These are phyloP conservation scores for Eutrigla gurnardus DNA, from an alignment of 2,797 vertebrate genomes.

Conservation along the genomic window DNA sequence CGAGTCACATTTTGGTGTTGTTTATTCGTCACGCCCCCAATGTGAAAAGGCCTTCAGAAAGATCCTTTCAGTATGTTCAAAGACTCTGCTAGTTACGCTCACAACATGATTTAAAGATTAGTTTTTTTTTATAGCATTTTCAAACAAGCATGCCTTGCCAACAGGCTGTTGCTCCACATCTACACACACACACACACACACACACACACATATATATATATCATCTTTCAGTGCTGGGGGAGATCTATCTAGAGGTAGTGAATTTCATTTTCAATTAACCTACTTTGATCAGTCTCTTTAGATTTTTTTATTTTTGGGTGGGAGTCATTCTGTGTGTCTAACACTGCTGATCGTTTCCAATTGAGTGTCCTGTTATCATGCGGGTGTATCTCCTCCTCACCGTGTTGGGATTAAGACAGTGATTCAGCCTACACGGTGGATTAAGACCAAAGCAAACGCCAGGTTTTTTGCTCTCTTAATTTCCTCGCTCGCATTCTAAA, in stretches of 20 bases:
- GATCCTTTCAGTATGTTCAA: conserved; percentile 50
- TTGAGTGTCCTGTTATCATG: conserved; percentile 64
- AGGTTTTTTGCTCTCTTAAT: conserved; percentile 47
- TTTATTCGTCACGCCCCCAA: background rate
- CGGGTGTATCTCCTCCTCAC: conserved; percentile 58
- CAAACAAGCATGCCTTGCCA: conserved; percentile 52
- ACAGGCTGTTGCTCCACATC: conserved; percentile 65
- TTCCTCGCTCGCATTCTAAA: conserved; percentile 40
- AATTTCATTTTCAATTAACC: conserved; percentile 76
- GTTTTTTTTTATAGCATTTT: conserved; percentile 51
- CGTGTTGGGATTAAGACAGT: conserved; percentile 59
- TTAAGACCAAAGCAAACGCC: conserved; percentile 57
- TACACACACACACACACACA: conserved; percentile 68
- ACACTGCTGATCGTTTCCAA: conserved; percentile 61
- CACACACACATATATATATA: conserved; percentile 69
- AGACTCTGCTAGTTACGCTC: conserved; percentile 60
- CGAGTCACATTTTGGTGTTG: background rate
- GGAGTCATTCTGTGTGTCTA: conserved; percentile 32
- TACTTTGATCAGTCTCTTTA: conserved; percentile 64
- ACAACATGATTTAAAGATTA: conserved; percentile 66
- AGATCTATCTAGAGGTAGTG: conserved; percentile 55
- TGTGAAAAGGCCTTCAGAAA: conserved; percentile 1
- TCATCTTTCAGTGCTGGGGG: conserved; percentile 50
- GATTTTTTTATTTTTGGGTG: conserved; percentile 28
- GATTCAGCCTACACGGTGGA: conserved; percentile 61